A percentile compares a stretch with the other conserved stretches of the same genome.
phyloP scores from a whole-genome alignment of 2,888 invertebrate species.

The Busseola fusca region DNA sequence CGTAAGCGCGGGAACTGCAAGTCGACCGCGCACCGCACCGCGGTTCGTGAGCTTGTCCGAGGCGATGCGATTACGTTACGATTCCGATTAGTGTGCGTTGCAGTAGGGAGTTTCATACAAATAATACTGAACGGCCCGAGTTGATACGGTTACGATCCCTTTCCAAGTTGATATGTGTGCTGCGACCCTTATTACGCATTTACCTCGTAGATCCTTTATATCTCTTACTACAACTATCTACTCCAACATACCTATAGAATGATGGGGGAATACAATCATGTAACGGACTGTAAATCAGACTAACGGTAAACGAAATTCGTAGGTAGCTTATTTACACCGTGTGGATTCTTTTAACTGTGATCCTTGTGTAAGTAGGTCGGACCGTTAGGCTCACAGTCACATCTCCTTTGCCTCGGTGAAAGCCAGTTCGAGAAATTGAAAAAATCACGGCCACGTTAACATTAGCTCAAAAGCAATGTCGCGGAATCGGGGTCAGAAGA shows the following conservation, averaged over 20 bases:
- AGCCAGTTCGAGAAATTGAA: conserved; percentile 45
- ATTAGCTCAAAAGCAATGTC: conserved; percentile 43
- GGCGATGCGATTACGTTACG: no score
- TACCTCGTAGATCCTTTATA: not conserved
- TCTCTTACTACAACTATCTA: not conserved
- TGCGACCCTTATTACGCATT: no score
- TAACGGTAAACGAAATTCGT: conserved; percentile 52
- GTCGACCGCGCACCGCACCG: no score
- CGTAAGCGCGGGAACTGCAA: no score
- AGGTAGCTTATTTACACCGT: conserved; percentile 40
- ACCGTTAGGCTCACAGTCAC: conserved; percentile 66
- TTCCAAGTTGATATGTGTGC: no score
- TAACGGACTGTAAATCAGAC: no score
- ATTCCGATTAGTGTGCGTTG: no score
- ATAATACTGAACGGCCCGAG: no score
- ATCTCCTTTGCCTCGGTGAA: conserved; percentile 58
- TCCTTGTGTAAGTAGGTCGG: conserved; percentile 60
- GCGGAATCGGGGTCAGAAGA: conserved; percentile 41
- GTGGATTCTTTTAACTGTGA: conserved; percentile 57
- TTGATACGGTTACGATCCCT: no score
- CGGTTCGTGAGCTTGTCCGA: no score
- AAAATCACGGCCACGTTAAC: conserved; percentile 30
- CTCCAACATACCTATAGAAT: not conserved
- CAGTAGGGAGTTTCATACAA: no score
- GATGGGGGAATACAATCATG: conserved; percentile 15